Percentiles rank a stretch among this genome's conserved stretches.
Evolutionary conservation across 1,140 invertebrate genomes (phyloP).

Genomic region (Ephestia elutella): DNA sequence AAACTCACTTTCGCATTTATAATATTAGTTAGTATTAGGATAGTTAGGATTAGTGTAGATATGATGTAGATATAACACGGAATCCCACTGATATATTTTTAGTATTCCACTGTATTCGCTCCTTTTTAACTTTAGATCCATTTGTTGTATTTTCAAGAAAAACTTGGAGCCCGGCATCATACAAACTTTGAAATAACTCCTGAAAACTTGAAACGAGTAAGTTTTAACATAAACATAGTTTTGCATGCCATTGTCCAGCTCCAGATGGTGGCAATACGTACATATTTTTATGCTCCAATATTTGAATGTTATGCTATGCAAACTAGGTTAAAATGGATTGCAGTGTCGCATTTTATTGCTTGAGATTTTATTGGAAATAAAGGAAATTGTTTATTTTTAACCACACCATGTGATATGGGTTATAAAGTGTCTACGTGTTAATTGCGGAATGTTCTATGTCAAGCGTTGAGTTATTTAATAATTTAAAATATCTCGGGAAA

Average conservation of each 20-base stretch:
- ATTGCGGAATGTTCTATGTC: too few species aligned
- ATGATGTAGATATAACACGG: too few species aligned
- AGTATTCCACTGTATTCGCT: not conserved
- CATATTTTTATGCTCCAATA: not conserved
- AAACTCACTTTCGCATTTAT: too few species aligned
- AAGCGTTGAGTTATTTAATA: too few species aligned
- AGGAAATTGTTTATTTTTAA: not conserved
- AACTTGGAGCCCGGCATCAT: not conserved
- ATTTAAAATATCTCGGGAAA: too few species aligned
- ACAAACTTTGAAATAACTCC: not conserved
- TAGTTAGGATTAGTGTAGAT: too few species aligned
- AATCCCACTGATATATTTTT: not conserved
- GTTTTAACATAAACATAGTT: conserved; percentile 4
- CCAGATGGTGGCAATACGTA: not conserved
- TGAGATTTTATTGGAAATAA: not conserved
- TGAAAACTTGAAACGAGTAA: not conserved
- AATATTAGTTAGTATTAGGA: too few species aligned
- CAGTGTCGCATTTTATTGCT: too few species aligned
- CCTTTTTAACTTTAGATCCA: not conserved
- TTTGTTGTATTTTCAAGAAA: conserved; percentile 4
- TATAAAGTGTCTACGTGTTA: too few species aligned
- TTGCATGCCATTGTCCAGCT: not conserved
- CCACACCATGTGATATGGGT: too few species aligned
- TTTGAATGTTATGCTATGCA: not conserved
- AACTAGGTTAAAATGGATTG: not conserved